These are phyloP conservation scores for Marcusenius ussheri DNA, from an alignment of 2,113 vertebrate genomes.

Conservation along the genomic window DNA sequence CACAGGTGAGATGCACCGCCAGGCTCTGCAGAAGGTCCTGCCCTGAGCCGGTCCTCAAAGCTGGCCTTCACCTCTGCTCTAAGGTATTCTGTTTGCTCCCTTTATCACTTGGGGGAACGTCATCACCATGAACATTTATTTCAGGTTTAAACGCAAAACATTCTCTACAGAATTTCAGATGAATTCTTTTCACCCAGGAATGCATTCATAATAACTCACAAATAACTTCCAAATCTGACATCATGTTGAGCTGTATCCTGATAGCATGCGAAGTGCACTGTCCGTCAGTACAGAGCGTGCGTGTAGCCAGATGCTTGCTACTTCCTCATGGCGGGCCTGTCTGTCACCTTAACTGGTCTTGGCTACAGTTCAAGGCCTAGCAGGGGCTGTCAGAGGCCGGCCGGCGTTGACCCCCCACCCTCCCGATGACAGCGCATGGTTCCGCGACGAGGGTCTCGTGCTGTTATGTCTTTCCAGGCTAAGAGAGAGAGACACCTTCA, in stretches of 20 bases:
- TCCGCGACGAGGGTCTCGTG: background rate
- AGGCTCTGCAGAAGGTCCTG: background rate
- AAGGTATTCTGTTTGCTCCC: background rate
- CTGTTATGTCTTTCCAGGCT: background rate
- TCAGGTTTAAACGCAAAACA: background rate
- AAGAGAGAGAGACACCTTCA: background rate
- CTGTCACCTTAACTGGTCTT: background rate
- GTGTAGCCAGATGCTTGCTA: background rate
- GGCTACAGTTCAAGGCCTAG: background rate
- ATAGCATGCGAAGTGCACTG: background rate
- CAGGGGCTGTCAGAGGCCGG: background rate
- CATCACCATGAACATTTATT: background rate
- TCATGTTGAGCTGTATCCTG: background rate
- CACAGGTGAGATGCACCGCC: constrained; percentile 73
- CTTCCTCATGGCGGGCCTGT: background rate
- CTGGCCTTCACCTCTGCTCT: background rate
- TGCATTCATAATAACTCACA: background rate
- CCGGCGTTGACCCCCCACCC: background rate
- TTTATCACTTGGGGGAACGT: background rate
- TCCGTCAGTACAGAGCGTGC: background rate
- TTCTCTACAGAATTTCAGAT: background rate
- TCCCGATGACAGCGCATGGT: background rate
- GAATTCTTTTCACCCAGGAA: background rate
- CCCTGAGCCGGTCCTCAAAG: background rate
- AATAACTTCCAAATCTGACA: background rate